Evolutionary conservation across 1,140 invertebrate genomes (phyloP).

Genomic region (Wasmannia auropunctata): DNA sequence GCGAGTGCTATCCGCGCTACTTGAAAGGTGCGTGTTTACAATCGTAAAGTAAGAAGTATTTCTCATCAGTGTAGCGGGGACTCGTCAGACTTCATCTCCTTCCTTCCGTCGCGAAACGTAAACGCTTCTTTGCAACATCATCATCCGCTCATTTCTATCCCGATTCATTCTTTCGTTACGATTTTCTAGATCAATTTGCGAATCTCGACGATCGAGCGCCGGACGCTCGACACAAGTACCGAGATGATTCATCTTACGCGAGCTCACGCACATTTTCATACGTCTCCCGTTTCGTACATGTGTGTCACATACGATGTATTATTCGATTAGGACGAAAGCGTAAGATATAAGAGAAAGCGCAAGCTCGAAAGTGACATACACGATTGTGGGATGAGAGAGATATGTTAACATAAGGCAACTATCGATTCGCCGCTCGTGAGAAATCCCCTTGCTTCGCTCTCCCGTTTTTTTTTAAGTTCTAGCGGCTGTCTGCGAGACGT

Average conservation of each 20-base stretch:
- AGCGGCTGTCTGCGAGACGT: not conserved
- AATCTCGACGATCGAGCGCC: slow-evolving; percentile 62
- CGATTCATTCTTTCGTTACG: not conserved
- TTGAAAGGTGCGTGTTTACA: not conserved
- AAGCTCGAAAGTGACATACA: not conserved
- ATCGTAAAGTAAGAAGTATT: not conserved
- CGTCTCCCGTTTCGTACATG: slow-evolving; percentile 61
- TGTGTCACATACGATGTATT: slow-evolving; percentile 43
- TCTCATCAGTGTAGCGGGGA: not conserved
- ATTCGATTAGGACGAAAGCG: not conserved
- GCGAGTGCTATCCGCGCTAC: not conserved
- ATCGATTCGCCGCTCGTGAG: slow-evolving; percentile 24
- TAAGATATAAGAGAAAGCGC: not conserved
- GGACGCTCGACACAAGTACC: slow-evolving; percentile 53
- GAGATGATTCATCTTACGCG: not conserved
- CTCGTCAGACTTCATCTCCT: not conserved
- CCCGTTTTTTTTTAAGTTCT: not conserved
- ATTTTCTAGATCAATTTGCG: not conserved
- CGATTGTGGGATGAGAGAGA: not conserved
- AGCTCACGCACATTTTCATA: not conserved
- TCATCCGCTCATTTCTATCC: not conserved
- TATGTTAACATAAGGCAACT: not conserved
- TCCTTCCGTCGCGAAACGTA: not conserved
- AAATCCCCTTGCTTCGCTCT: not conserved
- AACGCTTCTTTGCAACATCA: not conserved